Evolutionary conservation across 1,140 invertebrate genomes (phyloP).

Genomic region (Tachypleus tridentatus): DNA sequence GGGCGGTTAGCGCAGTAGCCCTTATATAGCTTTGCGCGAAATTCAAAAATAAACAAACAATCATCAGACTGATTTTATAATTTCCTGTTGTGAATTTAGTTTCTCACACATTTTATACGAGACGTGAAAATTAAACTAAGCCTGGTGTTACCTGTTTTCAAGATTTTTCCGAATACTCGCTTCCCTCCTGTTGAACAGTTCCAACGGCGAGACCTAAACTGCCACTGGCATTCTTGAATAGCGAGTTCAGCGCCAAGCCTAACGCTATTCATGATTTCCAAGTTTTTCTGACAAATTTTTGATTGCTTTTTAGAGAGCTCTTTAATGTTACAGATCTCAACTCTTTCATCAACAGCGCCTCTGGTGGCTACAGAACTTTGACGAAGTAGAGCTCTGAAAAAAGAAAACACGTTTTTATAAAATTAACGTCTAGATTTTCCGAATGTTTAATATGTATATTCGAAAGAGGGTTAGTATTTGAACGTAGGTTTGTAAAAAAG

Average conservation of each 20-base stretch:
- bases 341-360: not conserved
- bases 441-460: no score
- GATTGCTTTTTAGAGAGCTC: slow-evolving; percentile 27
- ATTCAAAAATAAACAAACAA: no score
- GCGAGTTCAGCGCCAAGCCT: slow-evolving; percentile 60
- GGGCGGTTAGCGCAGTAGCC: no score
- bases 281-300: slow-evolving; percentile 32
- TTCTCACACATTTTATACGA: no score
- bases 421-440: no score
- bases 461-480: no score
- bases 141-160: no score
- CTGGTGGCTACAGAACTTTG: slow-evolving; percentile 12
- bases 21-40: no score
- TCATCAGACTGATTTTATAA: no score
- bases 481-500: no score
- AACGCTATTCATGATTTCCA: slow-evolving; percentile 40
- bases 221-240: slow-evolving; percentile 78
- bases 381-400: slow-evolving; percentile 11
- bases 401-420: not conserved
- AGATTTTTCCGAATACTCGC: slow-evolving; percentile 10
- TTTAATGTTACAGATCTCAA: slow-evolving; percentile 15
- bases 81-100: no score
- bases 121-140: no score
- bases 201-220: slow-evolving; percentile 74
- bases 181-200: slow-evolving; percentile 51